Evolutionary conservation across 2,113 vertebrate species (phyloP).

Genomic region (Nanorana parkeri): DNA sequence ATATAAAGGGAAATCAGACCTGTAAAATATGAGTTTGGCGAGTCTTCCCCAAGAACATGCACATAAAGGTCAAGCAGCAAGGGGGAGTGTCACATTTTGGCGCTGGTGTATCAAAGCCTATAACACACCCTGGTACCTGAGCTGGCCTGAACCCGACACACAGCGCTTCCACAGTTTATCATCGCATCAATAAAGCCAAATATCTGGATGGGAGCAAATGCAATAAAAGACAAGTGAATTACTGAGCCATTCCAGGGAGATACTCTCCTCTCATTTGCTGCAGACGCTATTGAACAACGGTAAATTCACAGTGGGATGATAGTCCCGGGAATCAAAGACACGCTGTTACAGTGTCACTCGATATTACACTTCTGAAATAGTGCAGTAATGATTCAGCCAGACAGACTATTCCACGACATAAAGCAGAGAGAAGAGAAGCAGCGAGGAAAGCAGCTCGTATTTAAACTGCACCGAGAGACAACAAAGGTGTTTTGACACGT

Average conservation of each 20-base stretch:
- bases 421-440: not conserved
- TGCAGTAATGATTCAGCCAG: constrained; percentile 50
- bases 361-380: constrained; percentile 53
- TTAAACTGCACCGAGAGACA: not conserved
- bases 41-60: no score
- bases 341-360: constrained; percentile 41
- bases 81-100: no score
- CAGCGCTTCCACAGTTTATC: constrained; percentile 45
- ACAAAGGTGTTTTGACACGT: not conserved
- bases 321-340: constrained; percentile 41
- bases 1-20: no score
- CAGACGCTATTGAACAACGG: constrained; percentile 49
- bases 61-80: no score
- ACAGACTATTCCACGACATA: constrained; percentile 30
- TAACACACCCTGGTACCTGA: no score
- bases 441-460: not conserved
- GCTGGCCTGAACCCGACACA: not conserved
- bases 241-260: constrained; percentile 39
- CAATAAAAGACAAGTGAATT: constrained; percentile 53
- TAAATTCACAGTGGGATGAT: constrained; percentile 53
- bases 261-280: constrained; percentile 25
- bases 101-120: no score
- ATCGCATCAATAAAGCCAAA: constrained; percentile 47
- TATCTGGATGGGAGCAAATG: constrained; percentile 35
- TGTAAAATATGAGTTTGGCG: no score